Percentiles rank a stretch among this genome's conserved stretches.
phyloP scores from a whole-genome alignment of 2,113 vertebrate species.

The Blennius ocellaris region DNA sequence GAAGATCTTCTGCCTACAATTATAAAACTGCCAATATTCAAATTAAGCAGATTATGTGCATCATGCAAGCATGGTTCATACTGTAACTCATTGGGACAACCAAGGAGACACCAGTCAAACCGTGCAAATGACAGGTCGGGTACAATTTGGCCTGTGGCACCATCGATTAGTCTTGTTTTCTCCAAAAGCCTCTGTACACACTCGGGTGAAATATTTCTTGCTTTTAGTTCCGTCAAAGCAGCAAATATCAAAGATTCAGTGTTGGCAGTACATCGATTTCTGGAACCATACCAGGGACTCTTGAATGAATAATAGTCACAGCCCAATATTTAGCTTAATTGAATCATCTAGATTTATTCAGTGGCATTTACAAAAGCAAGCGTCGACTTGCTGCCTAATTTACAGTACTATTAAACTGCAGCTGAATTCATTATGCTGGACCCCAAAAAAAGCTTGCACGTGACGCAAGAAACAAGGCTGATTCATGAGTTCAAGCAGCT shows the following conservation, averaged over 20 bases:
- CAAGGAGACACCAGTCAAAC: too few relatives aligned
- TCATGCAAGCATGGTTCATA: too few relatives aligned
- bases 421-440: conserved; percentile 53
- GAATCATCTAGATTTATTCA: conserved; percentile 81
- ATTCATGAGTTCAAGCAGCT: conserved; percentile 53
- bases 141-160: too few relatives aligned
- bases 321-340: conserved; percentile 59
- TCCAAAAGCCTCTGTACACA: too few relatives aligned
- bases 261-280: background rate
- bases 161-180: too few relatives aligned
- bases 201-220: too few relatives aligned
- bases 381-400: conserved; percentile 65
- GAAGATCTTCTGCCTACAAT: too few relatives aligned
- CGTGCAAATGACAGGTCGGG: too few relatives aligned
- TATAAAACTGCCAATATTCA: too few relatives aligned
- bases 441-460: conserved; percentile 60
- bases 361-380: conserved; percentile 83
- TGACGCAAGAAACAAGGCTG: conserved; percentile 57
- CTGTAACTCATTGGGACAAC: too few relatives aligned
- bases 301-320: conserved; percentile 33
- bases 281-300: background rate
- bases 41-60: too few relatives aligned
- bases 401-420: conserved; percentile 69
- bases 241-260: background rate
- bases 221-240: background rate